phyloP scores from a whole-genome alignment of 2,888 invertebrate genomes.

The Epinotia ramella region DNA sequence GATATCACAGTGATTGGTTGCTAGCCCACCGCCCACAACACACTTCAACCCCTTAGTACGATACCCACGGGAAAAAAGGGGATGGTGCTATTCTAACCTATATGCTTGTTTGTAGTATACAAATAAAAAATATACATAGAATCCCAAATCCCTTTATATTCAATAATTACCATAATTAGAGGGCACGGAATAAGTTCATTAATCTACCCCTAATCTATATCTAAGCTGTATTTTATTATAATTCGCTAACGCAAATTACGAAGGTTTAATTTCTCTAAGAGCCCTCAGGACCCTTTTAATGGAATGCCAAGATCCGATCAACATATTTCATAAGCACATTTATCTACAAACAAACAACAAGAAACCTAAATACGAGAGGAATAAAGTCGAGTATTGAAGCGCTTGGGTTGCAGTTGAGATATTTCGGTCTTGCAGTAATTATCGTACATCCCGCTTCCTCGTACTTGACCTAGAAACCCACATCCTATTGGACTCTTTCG shows the following conservation, averaged over 20 bases:
- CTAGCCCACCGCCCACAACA: no score
- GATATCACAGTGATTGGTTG: no score
- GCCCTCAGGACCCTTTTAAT: conserved; percentile 60
- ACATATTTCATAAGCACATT: conserved; percentile 19
- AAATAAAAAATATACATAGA: conserved; percentile 6
- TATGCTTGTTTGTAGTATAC: no score
- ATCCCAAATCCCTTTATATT: neutral
- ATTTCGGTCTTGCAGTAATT: conserved; percentile 12
- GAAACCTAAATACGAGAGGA: neutral
- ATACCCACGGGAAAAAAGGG: no score
- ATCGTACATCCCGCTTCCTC: conserved; percentile 48
- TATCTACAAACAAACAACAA: neutral
- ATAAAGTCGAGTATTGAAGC: neutral
- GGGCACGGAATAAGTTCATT: conserved; percentile 25
- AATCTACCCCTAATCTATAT: conserved; percentile 29
- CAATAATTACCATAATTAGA: neutral
- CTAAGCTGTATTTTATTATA: conserved; percentile 45
- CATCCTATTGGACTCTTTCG: conserved; percentile 46
- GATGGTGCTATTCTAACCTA: no score
- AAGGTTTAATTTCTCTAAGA: conserved; percentile 63
- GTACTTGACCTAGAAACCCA: conserved; percentile 69
- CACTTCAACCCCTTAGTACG: no score
- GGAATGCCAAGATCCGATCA: conserved; percentile 51
- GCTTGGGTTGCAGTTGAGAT: neutral
- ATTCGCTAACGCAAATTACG: conserved; percentile 54